A percentile compares a stretch with the other conserved stretches of the same genome.
Conservation (phyloP, 2,888 invertebrate genomes). For the Protula sp. region DNA sequence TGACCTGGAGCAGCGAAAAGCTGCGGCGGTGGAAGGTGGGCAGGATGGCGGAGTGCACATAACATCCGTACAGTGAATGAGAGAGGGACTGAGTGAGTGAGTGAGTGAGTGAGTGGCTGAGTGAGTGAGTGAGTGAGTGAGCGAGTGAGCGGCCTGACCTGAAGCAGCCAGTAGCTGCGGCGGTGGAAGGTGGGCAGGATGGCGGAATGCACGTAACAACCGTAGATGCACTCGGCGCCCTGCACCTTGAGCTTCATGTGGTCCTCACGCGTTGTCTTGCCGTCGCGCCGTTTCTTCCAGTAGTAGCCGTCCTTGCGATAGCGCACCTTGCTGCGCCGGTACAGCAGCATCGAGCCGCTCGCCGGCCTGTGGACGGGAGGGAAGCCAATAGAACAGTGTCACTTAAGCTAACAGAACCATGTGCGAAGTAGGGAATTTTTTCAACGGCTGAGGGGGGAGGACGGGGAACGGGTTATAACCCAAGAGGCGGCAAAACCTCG, state of each 20-base stretch:
- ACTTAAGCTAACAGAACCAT: no score
- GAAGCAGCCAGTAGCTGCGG: conserved; percentile 94
- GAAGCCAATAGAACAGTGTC: not conserved
- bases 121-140: no score
- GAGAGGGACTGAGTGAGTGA: no score
- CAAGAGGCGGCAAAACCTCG: no score
- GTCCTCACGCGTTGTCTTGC: conserved; percentile 95
- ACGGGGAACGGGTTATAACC: not conserved
- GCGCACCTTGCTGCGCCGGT: conserved; percentile 88
- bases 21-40: conserved; percentile 97
- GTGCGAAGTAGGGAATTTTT: no score
- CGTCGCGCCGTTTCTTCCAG: conserved; percentile 98
- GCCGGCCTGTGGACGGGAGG: conserved; percentile 72
- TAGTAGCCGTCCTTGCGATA: conserved; percentile 95
- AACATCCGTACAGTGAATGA: conserved; percentile 99
- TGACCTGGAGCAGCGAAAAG: conserved; percentile 93
- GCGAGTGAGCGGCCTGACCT: no score
- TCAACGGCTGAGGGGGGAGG: not conserved
- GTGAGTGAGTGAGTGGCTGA: no score
- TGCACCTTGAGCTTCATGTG: conserved; percentile 99
- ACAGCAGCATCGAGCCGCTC: conserved; percentile 93
- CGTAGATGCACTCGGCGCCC: conserved; percentile 87
- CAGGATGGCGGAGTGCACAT: conserved; percentile 96
- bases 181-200: conserved; percentile 97
- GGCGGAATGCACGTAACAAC: conserved; percentile 98